Percentiles rank a stretch among this genome's conserved stretches.
Evolutionary conservation across 1,140 invertebrate species (phyloP).

Genomic region (Achroia grisella): DNA sequence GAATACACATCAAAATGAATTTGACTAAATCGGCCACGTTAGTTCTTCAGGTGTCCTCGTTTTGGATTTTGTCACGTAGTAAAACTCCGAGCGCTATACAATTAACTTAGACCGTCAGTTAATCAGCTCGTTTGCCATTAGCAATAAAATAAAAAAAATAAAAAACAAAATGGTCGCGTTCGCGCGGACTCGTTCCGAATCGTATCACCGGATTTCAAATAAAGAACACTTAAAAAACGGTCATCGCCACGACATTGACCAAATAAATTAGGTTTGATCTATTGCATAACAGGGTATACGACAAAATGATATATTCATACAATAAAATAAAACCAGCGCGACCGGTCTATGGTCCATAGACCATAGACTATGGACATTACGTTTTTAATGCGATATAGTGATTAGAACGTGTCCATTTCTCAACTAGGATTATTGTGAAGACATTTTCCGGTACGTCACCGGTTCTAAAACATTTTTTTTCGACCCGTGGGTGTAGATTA

Average conservation of each 20-base stretch:
- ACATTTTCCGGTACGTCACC: constrained; percentile 27
- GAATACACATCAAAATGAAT: no score
- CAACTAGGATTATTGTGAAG: constrained; percentile 30
- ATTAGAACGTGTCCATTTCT: constrained; percentile 47
- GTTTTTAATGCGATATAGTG: constrained; percentile 46
- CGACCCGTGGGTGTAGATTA: constrained; percentile 35
- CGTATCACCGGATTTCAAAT: constrained; percentile 16
- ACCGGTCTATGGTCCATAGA: no score
- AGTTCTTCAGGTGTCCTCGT: no score
- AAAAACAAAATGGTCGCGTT: no score
- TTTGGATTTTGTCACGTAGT: no score
- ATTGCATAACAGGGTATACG: constrained; percentile 51
- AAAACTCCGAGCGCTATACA: no score
- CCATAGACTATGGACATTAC: constrained; percentile 30
- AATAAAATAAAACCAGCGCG: constrained; percentile 35
- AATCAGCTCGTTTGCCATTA: no score
- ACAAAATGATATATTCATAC: constrained; percentile 51
- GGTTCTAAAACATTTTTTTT: constrained; percentile 11
- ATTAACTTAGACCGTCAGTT: no score
- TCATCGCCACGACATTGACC: constrained; percentile 40
- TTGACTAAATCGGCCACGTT: no score
- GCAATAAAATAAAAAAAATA: no score
- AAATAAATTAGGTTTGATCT: constrained; percentile 55
- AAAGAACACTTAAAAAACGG: constrained; percentile 48
- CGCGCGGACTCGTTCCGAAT: neutral